Percentiles rank a stretch among this genome's conserved stretches.
Evolutionary conservation across 35 echinoderm and acorn worm species (phyloP).

Genomic region (Diadema setosum): DNA sequence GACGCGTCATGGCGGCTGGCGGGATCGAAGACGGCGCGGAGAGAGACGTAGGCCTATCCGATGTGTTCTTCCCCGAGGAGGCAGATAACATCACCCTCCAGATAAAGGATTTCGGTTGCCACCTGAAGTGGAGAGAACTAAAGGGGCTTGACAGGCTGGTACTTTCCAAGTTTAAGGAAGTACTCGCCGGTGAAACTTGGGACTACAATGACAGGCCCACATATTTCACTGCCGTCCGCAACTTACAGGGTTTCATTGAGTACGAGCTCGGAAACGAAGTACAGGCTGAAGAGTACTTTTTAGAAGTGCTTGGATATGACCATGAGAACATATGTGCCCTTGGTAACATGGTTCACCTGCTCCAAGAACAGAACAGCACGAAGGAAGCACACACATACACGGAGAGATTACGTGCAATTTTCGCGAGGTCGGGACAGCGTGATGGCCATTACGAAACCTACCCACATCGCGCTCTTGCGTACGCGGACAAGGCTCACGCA

Average conservation of each 20-base stretch:
- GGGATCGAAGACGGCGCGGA: too few species aligned
- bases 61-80: background rate
- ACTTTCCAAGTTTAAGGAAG: background rate
- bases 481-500: slow-evolving; percentile 59
- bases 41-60: too few species aligned
- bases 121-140: slow-evolving; percentile 70
- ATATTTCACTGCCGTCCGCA: slow-evolving; percentile 37
- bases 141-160: background rate
- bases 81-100: background rate
- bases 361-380: background rate
- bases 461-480: slow-evolving; percentile 38
- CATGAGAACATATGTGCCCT: slow-evolving; percentile 56
- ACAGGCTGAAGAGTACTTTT: slow-evolving; percentile 12
- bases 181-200: slow-evolving; percentile 16
- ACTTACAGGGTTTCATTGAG: slow-evolving; percentile 60
- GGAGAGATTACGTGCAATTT: background rate
- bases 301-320: slow-evolving; percentile 44
- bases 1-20: too few species aligned
- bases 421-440: background rate
- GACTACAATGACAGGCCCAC: slow-evolving; percentile 37
- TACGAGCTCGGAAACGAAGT: slow-evolving; percentile 48
- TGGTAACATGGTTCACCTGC: slow-evolving; percentile 29
- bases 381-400: background rate
- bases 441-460: background rate
- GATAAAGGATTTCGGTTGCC: slow-evolving; percentile 49